Conservation (phyloP, 2,888 invertebrate genomes). For the Parthenolecanium corni region DNA sequence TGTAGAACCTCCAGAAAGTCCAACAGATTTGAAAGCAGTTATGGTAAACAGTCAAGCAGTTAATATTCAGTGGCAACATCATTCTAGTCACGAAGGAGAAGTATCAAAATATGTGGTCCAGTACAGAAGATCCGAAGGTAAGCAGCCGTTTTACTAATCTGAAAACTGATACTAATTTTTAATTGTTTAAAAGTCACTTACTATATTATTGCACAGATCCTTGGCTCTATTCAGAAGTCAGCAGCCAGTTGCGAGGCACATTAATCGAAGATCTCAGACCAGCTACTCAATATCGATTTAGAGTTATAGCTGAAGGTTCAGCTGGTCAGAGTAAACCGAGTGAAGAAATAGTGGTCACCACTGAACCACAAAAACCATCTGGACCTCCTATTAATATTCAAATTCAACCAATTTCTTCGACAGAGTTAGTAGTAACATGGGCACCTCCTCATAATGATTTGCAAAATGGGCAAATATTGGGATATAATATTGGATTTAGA, state of each 20-base stretch:
- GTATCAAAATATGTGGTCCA: slow-evolving; percentile 59
- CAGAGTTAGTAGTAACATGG: slow-evolving; percentile 62
- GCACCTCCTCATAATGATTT: slow-evolving; percentile 56
- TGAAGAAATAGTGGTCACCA: slow-evolving; percentile 50
- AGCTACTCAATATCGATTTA: slow-evolving; percentile 56
- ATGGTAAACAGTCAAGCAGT: slow-evolving; percentile 60
- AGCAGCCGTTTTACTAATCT: background rate
- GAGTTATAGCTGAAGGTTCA: slow-evolving; percentile 61
- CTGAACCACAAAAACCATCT: slow-evolving; percentile 58
- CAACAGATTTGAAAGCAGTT: slow-evolving; percentile 53
- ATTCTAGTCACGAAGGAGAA: slow-evolving; percentile 52
- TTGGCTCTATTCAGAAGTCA: slow-evolving; percentile 55
- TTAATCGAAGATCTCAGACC: slow-evolving; percentile 57
- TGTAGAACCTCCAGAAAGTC: slow-evolving; percentile 59
- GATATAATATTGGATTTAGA: slow-evolving; percentile 59
- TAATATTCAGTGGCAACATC: slow-evolving; percentile 64
- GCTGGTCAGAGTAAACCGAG: slow-evolving; percentile 55
- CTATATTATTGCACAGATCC: slow-evolving; percentile 39
- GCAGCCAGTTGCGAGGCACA: slow-evolving; percentile 53
- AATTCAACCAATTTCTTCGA: slow-evolving; percentile 58
- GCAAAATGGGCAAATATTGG: slow-evolving; percentile 61
- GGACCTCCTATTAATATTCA: slow-evolving; percentile 56
- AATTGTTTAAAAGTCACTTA: background rate
- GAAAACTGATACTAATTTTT: background rate
- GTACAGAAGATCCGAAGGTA: slow-evolving; percentile 42